phyloP scores from a whole-genome alignment of 2,888 invertebrate species.

The Smittia aterrima region DNA sequence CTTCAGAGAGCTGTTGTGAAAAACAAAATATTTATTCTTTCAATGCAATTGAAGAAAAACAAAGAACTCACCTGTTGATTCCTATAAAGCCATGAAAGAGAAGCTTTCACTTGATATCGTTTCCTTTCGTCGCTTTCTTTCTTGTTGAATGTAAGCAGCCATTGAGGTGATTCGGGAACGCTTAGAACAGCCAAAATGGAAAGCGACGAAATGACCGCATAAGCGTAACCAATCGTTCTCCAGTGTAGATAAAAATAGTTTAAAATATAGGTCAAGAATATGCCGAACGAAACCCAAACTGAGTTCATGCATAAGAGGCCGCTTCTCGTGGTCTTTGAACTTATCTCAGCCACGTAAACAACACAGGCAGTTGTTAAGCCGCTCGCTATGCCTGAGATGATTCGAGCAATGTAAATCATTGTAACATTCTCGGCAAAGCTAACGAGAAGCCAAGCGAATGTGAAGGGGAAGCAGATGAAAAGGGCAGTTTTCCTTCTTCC shows the following conservation, averaged over 20 bases:
- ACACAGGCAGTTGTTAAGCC: slow-evolving; percentile 57
- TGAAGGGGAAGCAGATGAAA: slow-evolving; percentile 53
- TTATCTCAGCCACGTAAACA: slow-evolving; percentile 60
- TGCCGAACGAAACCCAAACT: slow-evolving; percentile 60
- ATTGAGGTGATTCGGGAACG: slow-evolving; percentile 61
- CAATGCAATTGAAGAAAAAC: background rate
- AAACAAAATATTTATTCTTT: background rate
- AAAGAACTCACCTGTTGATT: slow-evolving; percentile 49
- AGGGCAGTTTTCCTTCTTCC: slow-evolving; percentile 57
- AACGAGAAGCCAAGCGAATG: slow-evolving; percentile 56
- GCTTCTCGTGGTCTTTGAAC: slow-evolving; percentile 57
- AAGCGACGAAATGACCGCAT: slow-evolving; percentile 50
- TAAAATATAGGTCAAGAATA: slow-evolving; percentile 57
- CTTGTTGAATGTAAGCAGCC: slow-evolving; percentile 55
- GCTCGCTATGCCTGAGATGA: slow-evolving; percentile 58
- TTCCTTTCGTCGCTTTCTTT: slow-evolving; percentile 45
- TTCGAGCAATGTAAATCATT: slow-evolving; percentile 56
- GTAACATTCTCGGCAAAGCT: slow-evolving; percentile 52
- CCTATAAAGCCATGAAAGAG: slow-evolving; percentile 55
- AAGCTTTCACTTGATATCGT: slow-evolving; percentile 48
- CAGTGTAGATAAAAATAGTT: slow-evolving; percentile 55
- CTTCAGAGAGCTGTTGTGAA: slow-evolving; percentile 6
- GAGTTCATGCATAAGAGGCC: slow-evolving; percentile 60
- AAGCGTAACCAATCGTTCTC: slow-evolving; percentile 56
- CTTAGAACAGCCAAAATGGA: slow-evolving; percentile 51